Conservation (phyloP, 2,888 invertebrate species). For the Mythimna loreyi region DNA sequence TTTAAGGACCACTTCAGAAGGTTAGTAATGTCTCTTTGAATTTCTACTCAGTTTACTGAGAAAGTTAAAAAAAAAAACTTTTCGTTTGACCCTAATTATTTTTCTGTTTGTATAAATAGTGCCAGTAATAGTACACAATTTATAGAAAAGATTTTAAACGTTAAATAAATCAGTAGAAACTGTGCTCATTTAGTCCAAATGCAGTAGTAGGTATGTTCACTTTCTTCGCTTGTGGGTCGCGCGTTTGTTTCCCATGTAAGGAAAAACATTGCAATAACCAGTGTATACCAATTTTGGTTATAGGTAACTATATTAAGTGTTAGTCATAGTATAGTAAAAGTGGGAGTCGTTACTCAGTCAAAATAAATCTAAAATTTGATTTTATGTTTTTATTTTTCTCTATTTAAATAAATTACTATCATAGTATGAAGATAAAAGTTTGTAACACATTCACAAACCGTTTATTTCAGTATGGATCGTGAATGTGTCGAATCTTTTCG, state of each 20-base stretch:
- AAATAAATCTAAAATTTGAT: too few relatives aligned
- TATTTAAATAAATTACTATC: too few relatives aligned
- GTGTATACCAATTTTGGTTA: background rate
- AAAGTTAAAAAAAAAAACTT: too few relatives aligned
- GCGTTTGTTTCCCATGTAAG: background rate
- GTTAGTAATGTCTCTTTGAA: background rate
- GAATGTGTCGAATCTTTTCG: too few relatives aligned
- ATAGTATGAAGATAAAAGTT: too few relatives aligned
- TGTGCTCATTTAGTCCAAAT: background rate
- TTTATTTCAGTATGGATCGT: too few relatives aligned
- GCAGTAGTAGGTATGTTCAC: background rate
- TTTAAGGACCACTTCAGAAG: background rate
- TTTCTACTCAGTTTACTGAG: background rate
- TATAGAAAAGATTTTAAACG: background rate
- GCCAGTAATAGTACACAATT: too few relatives aligned
- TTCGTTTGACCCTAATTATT: too few relatives aligned
- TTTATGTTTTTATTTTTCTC: too few relatives aligned
- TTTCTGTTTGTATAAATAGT: background rate
- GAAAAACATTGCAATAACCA: background rate
- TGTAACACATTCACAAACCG: too few relatives aligned
- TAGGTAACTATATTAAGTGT: background rate
- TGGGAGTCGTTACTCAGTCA: too few relatives aligned
- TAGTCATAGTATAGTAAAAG: too few relatives aligned
- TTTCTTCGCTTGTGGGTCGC: constrained; percentile 5
- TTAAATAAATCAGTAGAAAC: background rate